Evolutionary conservation across 2,888 invertebrate genomes (phyloP), one percentile per base, ranked within the genome.

Genomic region (Stenchaetothrips biformis): DNA sequence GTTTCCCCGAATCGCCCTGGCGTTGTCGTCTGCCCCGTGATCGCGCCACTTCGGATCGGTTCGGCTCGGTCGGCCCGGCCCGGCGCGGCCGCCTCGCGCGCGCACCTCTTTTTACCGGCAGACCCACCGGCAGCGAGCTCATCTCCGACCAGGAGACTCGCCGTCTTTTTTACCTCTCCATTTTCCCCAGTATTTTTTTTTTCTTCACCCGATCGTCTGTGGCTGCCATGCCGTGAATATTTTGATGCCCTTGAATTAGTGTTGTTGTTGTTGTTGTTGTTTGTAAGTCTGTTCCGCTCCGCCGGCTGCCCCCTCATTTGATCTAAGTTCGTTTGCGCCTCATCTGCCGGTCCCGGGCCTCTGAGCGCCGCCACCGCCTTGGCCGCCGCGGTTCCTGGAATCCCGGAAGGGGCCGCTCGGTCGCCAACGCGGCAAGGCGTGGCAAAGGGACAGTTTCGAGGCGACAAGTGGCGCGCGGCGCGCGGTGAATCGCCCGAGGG

Each of bases 321-420:
- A 11, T 74, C 67, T 74, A 74, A 25, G 67, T 74, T 74, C 67
- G 67, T 74, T 74, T 74, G 67, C 67, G 67, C 67, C 67, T 74
- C 67, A 74, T 74, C 67, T 9, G 67, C 13, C 62, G 67, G 21
- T 8, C 1, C 21, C 0, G 67, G 7, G 6, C 21, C 67, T 67
- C 67, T 9, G 9, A 9, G 67, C 67, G 21, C 67, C 67, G n/a
- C 21, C 67, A 21, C 25, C 67, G 67, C 21, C n/a, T n/a, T n/a
- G n/a, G 13, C 53, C 53, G 18, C 37, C 13, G 11, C 67, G 67
- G 67, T 74, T 74, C 67, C 25, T 21, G 67, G 67, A 74, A 74
- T 74, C 67, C 67, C 67, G 67, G 67, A 74, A 74, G 67, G 67
- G 21, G 25, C 67, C 67, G 67, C 25, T 74, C 11, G 25, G 67